These are phyloP conservation scores for Morone chrysops DNA, from an alignment of 2,113 vertebrate genomes.

Conservation along the genomic window DNA sequence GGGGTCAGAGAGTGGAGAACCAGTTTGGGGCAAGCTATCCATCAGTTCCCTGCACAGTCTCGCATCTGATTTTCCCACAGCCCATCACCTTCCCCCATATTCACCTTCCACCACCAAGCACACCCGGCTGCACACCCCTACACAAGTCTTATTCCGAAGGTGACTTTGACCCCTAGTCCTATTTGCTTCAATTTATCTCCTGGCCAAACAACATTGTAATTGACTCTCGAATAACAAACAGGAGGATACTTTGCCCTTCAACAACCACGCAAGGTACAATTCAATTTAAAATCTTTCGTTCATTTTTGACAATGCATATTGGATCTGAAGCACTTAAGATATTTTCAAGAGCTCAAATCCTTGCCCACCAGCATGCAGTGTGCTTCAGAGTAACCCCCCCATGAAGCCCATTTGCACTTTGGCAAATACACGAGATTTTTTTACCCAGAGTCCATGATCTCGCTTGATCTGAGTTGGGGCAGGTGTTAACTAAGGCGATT, in stretches of 20 bases:
- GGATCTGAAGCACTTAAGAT: constrained; percentile 45
- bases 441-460: constrained; percentile 67
- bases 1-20: constrained; percentile 48
- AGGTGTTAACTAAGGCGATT: constrained; percentile 72
- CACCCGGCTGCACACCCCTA: constrained; percentile 30
- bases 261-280: constrained; percentile 2
- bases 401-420: constrained; percentile 63
- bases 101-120: constrained; percentile 4
- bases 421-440: constrained; percentile 61
- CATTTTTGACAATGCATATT: constrained; percentile 45
- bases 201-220: constrained; percentile 62
- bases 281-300: constrained; percentile 41
- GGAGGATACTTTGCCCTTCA: constrained; percentile 52
- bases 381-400: constrained; percentile 5
- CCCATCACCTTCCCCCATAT: constrained; percentile 26
- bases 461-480: constrained; percentile 70
- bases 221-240: constrained; percentile 66
- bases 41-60: constrained; percentile 35
- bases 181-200: constrained; percentile 60
- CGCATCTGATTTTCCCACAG: constrained; percentile 8
- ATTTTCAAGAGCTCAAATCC: constrained; percentile 59
- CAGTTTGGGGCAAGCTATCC: constrained; percentile 44
- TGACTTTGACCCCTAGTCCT: constrained; percentile 60
- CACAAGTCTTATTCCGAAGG: constrained; percentile 45
- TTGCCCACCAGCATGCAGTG: constrained; percentile 40